Evolutionary conservation across 2,888 invertebrate species (phyloP), one percentile per base, ranked within the genome.

Genomic region (Cheilosia scutellata): DNA sequence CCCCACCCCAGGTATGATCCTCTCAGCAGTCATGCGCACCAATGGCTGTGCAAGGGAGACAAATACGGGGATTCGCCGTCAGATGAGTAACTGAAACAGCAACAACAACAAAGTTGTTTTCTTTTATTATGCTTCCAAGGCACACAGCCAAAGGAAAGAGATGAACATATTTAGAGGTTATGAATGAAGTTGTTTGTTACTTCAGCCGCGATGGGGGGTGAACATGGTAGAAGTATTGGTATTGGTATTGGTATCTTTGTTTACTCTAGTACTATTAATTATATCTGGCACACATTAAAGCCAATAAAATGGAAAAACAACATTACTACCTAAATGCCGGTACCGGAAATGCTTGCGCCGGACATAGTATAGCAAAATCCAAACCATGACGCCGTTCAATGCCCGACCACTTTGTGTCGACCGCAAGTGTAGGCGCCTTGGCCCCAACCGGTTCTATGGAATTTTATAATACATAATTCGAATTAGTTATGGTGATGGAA

Each of bases 301-400:
- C 9, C 49, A 75, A 75, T 62, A 27, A 55, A 75, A 44, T 20
- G 37, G 29, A 29, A 16, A 55, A 68, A 55, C 68, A 20, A 37
- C 11, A 16, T 1, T n/a, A 47, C 57, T 86, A 95, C 94, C 94
- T 94, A 94, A 93, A 94, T 89, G 93, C 91, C 88, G 95, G 95
- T 90, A 95, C 94, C 89, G 96, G 96, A 92, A 94, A 95, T 89
- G 95, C 96, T 94, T 96, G 96, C 88, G 96, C 96, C 92, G 95
- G 96, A 92, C 96, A 96, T 88, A 95, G 93, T 87, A 96, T 27
- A 6, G 87, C 87, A 51, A 89, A 89, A 91, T 92, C 89, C 90
- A 91, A 88, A 90, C 82, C 82, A 42, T 33, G 68, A 53, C 87
- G 88, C 60, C 90, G 88, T 86, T 91, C 90, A 91, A 95, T 95